These are phyloP conservation scores for Carduelis carduelis DNA, from an alignment of 2,797 vertebrate species.

Conservation along the genomic window DNA sequence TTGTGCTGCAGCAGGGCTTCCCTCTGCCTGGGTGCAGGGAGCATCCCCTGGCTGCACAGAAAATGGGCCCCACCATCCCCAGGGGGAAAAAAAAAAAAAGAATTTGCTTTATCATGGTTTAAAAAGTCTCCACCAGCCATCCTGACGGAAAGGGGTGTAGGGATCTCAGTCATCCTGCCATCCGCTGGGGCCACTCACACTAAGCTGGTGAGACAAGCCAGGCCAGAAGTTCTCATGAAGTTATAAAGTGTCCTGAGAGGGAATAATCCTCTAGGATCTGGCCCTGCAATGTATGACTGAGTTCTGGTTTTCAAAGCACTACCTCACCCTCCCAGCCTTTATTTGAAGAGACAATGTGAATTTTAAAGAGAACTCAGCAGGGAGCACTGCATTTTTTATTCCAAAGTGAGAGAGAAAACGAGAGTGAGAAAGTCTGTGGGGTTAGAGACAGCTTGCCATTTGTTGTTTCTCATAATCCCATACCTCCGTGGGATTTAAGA, in stretches of 20 bases:
- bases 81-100: not conserved
- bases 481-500: slow-evolving; percentile 61
- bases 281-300: slow-evolving; percentile 52
- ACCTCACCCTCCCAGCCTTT: slow-evolving; percentile 66
- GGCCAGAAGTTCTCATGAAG: slow-evolving; percentile 65
- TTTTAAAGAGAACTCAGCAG: slow-evolving; percentile 76
- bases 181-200: not conserved
- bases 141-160: not conserved
- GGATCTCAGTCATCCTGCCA: not conserved
- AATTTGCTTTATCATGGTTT: not conserved
- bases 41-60: not conserved
- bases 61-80: not conserved
- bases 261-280: slow-evolving; percentile 47
- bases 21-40: not conserved
- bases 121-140: not conserved
- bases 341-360: slow-evolving; percentile 75
- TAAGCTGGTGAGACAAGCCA: slow-evolving; percentile 11
- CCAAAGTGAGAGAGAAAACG: slow-evolving; percentile 74
- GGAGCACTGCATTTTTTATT: slow-evolving; percentile 75
- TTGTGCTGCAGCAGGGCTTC: not conserved
- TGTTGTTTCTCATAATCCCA: slow-evolving; percentile 70
- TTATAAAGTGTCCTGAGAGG: slow-evolving; percentile 56
- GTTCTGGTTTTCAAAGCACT: slow-evolving; percentile 57
- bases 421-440: slow-evolving; percentile 65
- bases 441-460: slow-evolving; percentile 71